Evolutionary conservation across 2,888 invertebrate species (phyloP), one percentile per base, ranked within the genome.

Genomic region (Scrobipalpa costella): DNA sequence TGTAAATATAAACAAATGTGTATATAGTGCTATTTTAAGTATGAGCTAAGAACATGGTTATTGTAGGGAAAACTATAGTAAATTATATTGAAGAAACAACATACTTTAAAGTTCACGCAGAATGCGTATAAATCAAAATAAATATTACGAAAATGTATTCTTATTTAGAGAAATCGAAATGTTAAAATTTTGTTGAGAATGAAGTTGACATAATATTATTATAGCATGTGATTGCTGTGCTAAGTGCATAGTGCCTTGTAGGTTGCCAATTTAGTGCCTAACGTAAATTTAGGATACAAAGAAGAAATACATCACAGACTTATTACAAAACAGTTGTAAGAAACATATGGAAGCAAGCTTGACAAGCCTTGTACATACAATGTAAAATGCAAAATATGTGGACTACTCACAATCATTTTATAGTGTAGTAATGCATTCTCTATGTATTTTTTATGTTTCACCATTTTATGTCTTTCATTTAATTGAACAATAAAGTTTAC

Each of bases 241-340:
- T 90, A 88, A 87, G 82, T 86, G 91, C 91, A 91, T 91, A 92
- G 92, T 92, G 92, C 92, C 92, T 92, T 92, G 92, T 92, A 91
- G 92, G 92, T 92, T 90, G 91, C 92, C 92, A 92, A 92, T 90
- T 86, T 92, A 92, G 92, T 92, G 92, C 92, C 92, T 92, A 91
- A 89, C 83, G 80, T 86, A 85, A 27, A 82, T 71, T 71, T 80
- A 80, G 77, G 71, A 77, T 77, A 78, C 78, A 76, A 67, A 78
- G 75, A 78, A 80, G 19, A 21, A 19, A 55, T 27, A 44, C 44
- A 44, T 44, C 44, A 44, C 44, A n/a, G 77, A 75, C 71, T 70
- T 74, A 66, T 66, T 62, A 64, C 68, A 64, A 62, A 59, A 61
- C 63, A 68, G 66, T 67, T 62, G 49, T 50, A 63, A 66, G 47